Evolutionary conservation across 2,797 vertebrate species (phyloP).

Genomic region (Furcifer pardalis): DNA sequence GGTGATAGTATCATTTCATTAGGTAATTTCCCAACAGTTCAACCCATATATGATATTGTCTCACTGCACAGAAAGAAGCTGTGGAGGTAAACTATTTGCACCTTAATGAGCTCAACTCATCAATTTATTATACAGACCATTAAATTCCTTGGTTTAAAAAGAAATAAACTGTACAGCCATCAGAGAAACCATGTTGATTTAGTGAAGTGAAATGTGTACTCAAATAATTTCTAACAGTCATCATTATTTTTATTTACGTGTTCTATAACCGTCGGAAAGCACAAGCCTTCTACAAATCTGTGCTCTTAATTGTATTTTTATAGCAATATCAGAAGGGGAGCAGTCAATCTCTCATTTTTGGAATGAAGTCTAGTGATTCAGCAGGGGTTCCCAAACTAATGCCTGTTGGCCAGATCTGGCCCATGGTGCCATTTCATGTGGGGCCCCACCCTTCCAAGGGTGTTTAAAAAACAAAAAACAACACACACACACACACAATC

Average conservation of each 20-base stretch:
- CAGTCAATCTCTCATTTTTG: not conserved
- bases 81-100: conserved; percentile 62
- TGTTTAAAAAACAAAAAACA: no score
- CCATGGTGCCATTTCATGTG: no score
- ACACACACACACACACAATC: no score
- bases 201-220: conserved; percentile 30
- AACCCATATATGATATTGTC: conserved; percentile 54
- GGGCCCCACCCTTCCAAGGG: no score
- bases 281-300: not conserved
- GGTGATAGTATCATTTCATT: conserved; percentile 70
- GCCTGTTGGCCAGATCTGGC: no score
- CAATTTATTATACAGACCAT: conserved; percentile 71
- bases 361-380: not conserved
- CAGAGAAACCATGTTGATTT: not conserved
- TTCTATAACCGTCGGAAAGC: not conserved
- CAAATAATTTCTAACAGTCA: conserved; percentile 19
- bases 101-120: conserved; percentile 59
- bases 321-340: not conserved
- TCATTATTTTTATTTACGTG: conserved; percentile 15
- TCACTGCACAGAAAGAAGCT: conserved; percentile 48
- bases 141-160: conserved; percentile 66
- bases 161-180: conserved; percentile 61
- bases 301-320: not conserved
- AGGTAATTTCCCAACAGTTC: conserved; percentile 67
- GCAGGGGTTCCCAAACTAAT: no score